A percentile compares a stretch with the other conserved stretches of the same genome.
Evolutionary conservation across 2,113 vertebrate genomes (phyloP).

Genomic region (Struthidea cinerea): DNA sequence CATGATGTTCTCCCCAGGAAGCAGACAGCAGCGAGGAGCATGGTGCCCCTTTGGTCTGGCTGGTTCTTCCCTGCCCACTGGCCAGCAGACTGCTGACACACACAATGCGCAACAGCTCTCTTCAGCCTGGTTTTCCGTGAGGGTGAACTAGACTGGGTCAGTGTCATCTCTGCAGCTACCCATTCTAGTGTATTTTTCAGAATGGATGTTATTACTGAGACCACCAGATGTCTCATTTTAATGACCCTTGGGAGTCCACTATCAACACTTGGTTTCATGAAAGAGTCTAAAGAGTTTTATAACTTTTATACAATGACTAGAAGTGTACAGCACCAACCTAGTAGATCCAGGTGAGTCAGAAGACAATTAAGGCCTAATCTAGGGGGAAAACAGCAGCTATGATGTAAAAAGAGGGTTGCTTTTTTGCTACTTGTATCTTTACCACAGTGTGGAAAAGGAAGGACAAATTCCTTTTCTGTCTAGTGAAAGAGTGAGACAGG

Average conservation of each 20-base stretch:
- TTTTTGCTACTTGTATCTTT: neutral
- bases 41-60: accelerated
- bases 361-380: neutral
- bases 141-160: no score
- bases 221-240: neutral
- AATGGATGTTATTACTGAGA: neutral
- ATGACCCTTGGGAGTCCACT: neutral
- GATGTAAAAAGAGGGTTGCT: neutral
- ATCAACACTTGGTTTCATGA: neutral
- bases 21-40: neutral
- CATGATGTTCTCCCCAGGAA: neutral
- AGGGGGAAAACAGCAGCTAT: neutral
- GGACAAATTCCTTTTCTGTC: neutral
- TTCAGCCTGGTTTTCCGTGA: neutral
- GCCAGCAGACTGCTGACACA: neutral
- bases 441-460: neutral
- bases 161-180: neutral
- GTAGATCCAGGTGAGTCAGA: neutral
- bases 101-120: accelerated
- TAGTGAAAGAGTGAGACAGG: neutral
- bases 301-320: neutral
- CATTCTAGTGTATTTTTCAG: neutral
- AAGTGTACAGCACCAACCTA: neutral
- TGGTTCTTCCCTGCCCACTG: neutral
- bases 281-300: neutral